Evolutionary conservation across 1,140 invertebrate genomes (phyloP), one percentile per base, ranked within the genome.

Genomic region (Aphaenogaster rudis): DNA sequence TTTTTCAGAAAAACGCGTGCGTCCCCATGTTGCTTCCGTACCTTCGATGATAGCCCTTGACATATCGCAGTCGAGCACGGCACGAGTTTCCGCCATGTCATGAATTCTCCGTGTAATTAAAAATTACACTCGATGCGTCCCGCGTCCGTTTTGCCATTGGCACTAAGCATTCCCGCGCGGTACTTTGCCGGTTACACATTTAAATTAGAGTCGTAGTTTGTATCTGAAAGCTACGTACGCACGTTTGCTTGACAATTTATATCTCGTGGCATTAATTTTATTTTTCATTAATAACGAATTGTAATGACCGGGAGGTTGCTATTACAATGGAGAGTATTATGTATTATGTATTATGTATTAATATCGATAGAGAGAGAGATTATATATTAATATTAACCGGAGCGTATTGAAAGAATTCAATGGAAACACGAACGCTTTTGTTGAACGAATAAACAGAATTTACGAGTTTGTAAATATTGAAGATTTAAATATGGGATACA

Each of bases 51-150:
- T 84, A 57, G 79, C 42, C 13, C 69, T 74, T 84, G 69, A 84
- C 80, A 74, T 74, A 74, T 84, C 54, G 50, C n/a, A 63, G 17
- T 48, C 11, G 57, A 63, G 39, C 77, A 28, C 28, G 21, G 17
- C 39, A 48, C 39, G 48, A 80, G 45, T 33, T 50, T 67, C 54
- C 63, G 63, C 11, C 36, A 1, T 21, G 54, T 74, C 67, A 39
- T 17, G 80, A 39, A 28, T 63, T 39, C 28, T 67, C 45, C 11
- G 28, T 42, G 69, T 74, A 84, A 84, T 84, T 84, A 84, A 84
- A 74, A 74, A 82, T 72, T 74, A 54, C 17, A 50, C 52, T 15
- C 45, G 54, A n/a, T 48, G 39, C 52, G 39, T 9, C 21, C 21
- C 36, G 28, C 21, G 17, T 33, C n/a, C 52, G 17, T 33, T 50